Evolutionary conservation across 2,797 vertebrate genomes (phyloP), one percentile per base, ranked within the genome.

Genomic region (Danio choprae): DNA sequence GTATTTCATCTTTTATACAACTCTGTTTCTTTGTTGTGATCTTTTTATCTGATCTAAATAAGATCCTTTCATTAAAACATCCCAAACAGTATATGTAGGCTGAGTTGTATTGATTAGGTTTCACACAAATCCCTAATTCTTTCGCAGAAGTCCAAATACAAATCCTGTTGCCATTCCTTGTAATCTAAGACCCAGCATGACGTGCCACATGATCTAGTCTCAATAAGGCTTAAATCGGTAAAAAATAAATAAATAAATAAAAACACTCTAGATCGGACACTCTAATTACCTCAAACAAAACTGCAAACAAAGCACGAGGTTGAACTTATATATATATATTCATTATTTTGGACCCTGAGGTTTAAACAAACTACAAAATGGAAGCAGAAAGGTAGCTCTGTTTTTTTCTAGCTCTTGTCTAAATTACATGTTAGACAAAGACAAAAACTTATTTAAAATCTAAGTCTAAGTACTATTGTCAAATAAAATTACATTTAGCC

Each of bases 241-340:
- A 43, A 43, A 8, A 4, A 51, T 1, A 20, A 2, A 50, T 43
- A 8, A 4, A 51, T 1, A 20, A 2, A 50, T 84, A 81, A 82
- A 80, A 85, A 87, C 85, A 79, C 78, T 84, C 71, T 76, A 88
- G 85, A 89, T 84, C 86, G 82, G 76, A 84, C 82, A 80, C 79
- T 87, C 89, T 92, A 91, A 94, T 93, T 92, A 91, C 87, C 90
- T 90, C 86, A 75, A 88, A 91, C 44, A 89, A 85, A 74, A 89
- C 36, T 86, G 84, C 83, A 89, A 87, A 86, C 86, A 84, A 86
- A 84, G 78, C 84, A 88, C 86, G 79, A 76, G 81, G 53, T 88
- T 92, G 89, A 93, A 93, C 91, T n/a, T n/a, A n/a, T n/a, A n/a
- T n/a, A n/a, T n/a, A n/a, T n/a, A 29, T 29, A 29, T 29, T 29